phyloP scores from a whole-genome alignment of 2,888 invertebrate species.

The Blera fallax region DNA sequence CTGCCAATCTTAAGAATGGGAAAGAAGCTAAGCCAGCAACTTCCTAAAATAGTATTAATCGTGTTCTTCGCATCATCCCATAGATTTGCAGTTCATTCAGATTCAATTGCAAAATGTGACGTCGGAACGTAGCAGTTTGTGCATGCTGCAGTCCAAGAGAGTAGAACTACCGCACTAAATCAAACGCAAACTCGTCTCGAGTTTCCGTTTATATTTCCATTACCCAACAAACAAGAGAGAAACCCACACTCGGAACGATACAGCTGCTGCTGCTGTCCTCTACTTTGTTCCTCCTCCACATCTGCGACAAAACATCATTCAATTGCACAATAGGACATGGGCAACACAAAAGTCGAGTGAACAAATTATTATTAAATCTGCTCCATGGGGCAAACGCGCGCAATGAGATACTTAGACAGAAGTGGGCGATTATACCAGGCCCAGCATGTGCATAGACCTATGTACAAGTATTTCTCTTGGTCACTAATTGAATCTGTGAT shows the following conservation, averaged over 20 bases:
- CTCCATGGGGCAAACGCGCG: conserved; percentile 30
- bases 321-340: conserved; percentile 59
- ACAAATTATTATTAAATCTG: conserved; percentile 63
- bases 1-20: background rate
- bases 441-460: conserved; percentile 9
- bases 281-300: conserved; percentile 55
- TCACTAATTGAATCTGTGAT: conserved; percentile 56
- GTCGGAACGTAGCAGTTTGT: background rate
- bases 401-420: conserved; percentile 20
- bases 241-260: conserved; percentile 54
- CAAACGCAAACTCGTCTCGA: conserved; percentile 38
- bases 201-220: conserved; percentile 58
- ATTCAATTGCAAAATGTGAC: conserved; percentile 24
- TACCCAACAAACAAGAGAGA: conserved; percentile 41
- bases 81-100: background rate
- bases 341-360: conserved; percentile 39
- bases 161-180: conserved; percentile 23
- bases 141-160: background rate
- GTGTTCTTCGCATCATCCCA: background rate
- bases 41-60: conserved; percentile 22
- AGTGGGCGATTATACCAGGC: conserved; percentile 55
- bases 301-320: conserved; percentile 45
- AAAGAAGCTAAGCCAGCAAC: conserved; percentile 3
- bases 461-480: conserved; percentile 24
- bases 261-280: conserved; percentile 19